A percentile compares a stretch with the other conserved stretches of the same genome.
Evolutionary conservation across 2,888 invertebrate genomes (phyloP).

Genomic region (Thereva nobilitata): DNA sequence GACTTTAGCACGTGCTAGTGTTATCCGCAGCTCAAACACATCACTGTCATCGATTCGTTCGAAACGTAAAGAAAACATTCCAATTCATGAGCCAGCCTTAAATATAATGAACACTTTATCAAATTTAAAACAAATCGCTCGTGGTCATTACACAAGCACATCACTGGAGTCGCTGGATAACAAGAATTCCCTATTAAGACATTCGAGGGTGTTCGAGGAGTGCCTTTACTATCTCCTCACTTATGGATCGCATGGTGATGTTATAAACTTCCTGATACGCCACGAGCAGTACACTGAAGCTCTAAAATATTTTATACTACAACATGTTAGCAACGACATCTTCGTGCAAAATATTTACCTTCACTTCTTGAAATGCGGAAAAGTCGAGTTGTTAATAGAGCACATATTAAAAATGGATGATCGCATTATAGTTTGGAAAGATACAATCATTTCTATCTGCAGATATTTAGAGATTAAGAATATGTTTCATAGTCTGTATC

Average conservation of each 20-base stretch:
- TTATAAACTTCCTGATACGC: constrained; percentile 75
- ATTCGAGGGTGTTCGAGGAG: constrained; percentile 70
- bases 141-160: constrained; percentile 59
- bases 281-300: constrained; percentile 72
- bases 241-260: constrained; percentile 76
- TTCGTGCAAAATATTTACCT: constrained; percentile 75
- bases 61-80: constrained; percentile 59
- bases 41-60: constrained; percentile 52
- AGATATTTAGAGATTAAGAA: constrained; percentile 71
- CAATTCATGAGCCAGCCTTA: constrained; percentile 63
- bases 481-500: constrained; percentile 72
- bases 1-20: constrained; percentile 51
- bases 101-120: constrained; percentile 66
- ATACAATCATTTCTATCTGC: constrained; percentile 71
- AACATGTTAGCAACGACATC: constrained; percentile 67
- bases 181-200: constrained; percentile 47
- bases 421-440: constrained; percentile 71
- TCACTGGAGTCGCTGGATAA: constrained; percentile 27
- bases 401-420: constrained; percentile 69
- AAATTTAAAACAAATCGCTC: constrained; percentile 63
- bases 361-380: constrained; percentile 68
- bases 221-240: constrained; percentile 79
- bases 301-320: constrained; percentile 70
- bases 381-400: constrained; percentile 64
- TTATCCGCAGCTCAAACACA: constrained; percentile 54